Base-by-base conservation (phyloP, 2,797 vertebrate species). In the Lutjanus campechanus region DNA sequence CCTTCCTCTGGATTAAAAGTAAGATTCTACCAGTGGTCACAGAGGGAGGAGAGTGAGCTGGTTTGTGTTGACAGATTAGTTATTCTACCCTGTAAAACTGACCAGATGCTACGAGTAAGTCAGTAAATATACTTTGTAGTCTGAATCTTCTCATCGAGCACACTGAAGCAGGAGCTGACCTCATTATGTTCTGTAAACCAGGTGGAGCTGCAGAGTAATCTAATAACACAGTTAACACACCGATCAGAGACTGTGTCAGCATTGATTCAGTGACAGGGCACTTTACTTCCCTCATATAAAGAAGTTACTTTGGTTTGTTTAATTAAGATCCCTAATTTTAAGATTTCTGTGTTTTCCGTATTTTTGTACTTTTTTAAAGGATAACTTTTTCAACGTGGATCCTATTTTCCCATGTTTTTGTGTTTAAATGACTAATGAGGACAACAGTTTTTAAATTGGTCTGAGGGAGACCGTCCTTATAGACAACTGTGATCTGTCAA, bases 1-100 rank as follows among this genome's bases (percentile, higher is more conserved):
- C 71, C 68, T 82, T 68, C 15, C 64, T 22, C 19, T 25, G 65
- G 83, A 89, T 93, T 86, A 91, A 51, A 82, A 13, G 17, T 3
- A 83, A 58, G 76, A 83, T 76, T 73, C 51, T 43, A 43, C 65
- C 72, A 65, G 68, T 22, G 4, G 40, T 67, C 40, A 59, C 58
- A 66, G 58, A 73, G 40, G 25, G 61, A 73, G 66, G 15, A n/a
- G 44, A 59, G 15, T 22, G 58, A 83, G 81, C 69, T n/a, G n/a
- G n/a, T n/a, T n/a, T n/a, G n/a, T 73, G 76, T n/a, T 82, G 44
- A 76, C 25, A 12, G 61, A 70, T 87, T 79, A 15, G 20, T 59
- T 25, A 46, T 53, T 69, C 2, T 13, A 55, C 16, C 44, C 8
- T 40, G 17, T 55, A 7, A 41, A 62, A 62, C 47, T 36, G 12